Evolutionary conservation across 2,888 invertebrate genomes (phyloP).

Genomic region (Rhyacophila evoluta): DNA sequence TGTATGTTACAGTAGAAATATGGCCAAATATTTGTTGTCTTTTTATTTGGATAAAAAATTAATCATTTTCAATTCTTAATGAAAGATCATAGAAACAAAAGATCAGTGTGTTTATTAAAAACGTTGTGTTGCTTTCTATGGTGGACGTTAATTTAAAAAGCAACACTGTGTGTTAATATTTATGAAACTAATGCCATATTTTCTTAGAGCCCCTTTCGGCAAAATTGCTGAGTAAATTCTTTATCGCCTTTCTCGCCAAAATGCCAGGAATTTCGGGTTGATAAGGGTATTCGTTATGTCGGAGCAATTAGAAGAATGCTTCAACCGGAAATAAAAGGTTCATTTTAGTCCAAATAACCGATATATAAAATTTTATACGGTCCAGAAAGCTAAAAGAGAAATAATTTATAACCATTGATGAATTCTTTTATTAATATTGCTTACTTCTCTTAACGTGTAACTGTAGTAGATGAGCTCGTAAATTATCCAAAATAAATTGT

Average conservation of each 20-base stretch:
- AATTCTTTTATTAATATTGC: too few species aligned
- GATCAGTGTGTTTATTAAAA: too few species aligned
- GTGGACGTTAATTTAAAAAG: background rate
- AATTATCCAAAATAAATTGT: too few species aligned
- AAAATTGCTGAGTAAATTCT: constrained; percentile 24
- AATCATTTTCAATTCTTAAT: too few species aligned
- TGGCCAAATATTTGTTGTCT: too few species aligned
- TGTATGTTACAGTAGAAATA: too few species aligned
- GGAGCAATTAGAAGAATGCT: constrained; percentile 5
- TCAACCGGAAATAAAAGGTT: background rate
- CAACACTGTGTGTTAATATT: background rate
- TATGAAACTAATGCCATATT: constrained; percentile 22
- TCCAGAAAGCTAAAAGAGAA: background rate
- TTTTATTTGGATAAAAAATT: too few species aligned
- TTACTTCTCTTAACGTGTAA: too few species aligned
- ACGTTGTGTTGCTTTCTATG: background rate
- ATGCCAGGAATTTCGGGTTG: constrained; percentile 9
- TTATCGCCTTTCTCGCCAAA: constrained; percentile 1
- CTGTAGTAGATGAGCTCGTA: too few species aligned
- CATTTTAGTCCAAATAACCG: background rate
- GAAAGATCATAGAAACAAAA: too few species aligned
- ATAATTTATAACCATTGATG: too few species aligned
- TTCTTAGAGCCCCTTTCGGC: constrained; percentile 1
- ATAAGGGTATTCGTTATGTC: constrained; percentile 14
- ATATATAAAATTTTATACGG: constrained; percentile 7